A percentile compares a stretch with the other conserved stretches of the same genome.
phyloP scores from a whole-genome alignment of 2,888 invertebrate species.

The Cosmopolites sordidus region DNA sequence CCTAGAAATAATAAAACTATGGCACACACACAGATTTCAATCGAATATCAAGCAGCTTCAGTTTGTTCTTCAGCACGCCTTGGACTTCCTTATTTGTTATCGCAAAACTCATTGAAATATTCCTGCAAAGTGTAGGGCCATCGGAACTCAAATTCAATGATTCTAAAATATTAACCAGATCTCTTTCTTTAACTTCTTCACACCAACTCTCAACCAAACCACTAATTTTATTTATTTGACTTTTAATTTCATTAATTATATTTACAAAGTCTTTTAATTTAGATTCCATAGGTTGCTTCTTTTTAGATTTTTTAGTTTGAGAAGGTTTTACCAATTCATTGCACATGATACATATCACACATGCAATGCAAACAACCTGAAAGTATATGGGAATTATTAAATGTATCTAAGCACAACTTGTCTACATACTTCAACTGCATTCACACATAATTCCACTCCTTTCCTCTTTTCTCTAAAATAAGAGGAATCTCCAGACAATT shows the following conservation, averaged over 20 bases:
- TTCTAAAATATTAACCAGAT: constrained; percentile 47
- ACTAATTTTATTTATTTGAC: constrained; percentile 46
- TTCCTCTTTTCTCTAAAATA: constrained; percentile 49
- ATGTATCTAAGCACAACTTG: too few relatives aligned
- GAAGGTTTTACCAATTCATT: constrained; percentile 53
- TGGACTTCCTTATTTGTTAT: constrained; percentile 53
- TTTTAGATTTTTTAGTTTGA: constrained; percentile 58
- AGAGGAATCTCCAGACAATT: constrained; percentile 40
- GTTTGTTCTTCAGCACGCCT: constrained; percentile 54
- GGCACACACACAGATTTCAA: constrained; percentile 2
- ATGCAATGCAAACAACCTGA: constrained; percentile 57
- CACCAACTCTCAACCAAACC: constrained; percentile 50
- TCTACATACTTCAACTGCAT: constrained; percentile 58
- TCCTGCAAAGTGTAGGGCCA: constrained; percentile 49
- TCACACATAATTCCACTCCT: constrained; percentile 55
- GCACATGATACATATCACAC: constrained; percentile 56
- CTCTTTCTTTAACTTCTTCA: constrained; percentile 40
- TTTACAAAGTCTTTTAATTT: constrained; percentile 46
- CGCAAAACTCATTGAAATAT: constrained; percentile 51
- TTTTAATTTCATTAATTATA: constrained; percentile 35
- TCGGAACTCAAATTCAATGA: constrained; percentile 46
- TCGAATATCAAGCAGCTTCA: constrained; percentile 46
- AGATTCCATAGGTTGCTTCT: constrained; percentile 52
- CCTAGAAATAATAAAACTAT: background rate
- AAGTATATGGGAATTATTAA: too few relatives aligned